A percentile compares a stretch with the other conserved stretches of the same genome.
These are phyloP conservation scores for Picathartes gymnocephalus DNA, from an alignment of 2,113 vertebrate species.

Conservation along the genomic window DNA sequence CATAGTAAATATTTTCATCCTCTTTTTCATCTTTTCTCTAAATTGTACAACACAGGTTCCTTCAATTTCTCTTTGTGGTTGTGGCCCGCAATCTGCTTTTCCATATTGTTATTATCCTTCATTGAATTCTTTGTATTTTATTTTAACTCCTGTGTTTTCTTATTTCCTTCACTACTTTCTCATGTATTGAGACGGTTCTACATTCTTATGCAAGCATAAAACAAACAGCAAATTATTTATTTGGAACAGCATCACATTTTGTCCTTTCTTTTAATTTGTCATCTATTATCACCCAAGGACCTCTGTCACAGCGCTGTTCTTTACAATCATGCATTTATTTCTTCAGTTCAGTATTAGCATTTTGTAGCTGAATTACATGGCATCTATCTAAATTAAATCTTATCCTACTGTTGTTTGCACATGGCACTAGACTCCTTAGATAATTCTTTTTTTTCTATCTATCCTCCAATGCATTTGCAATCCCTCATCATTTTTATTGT, in stretches of 20 bases:
- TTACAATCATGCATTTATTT: conserved; percentile 29
- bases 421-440: conserved; percentile 24
- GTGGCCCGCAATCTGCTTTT: neutral
- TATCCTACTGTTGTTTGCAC: conserved; percentile 50
- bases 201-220: neutral
- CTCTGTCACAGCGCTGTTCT: neutral
- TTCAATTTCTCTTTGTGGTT: neutral
- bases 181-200: neutral
- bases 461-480: conserved; percentile 11
- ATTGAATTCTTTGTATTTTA: neutral
- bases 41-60: neutral
- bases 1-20: conserved; percentile 26
- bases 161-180: neutral
- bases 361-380: conserved; percentile 32
- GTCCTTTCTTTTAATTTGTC: conserved; percentile 47
- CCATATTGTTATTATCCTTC: neutral
- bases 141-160: neutral
- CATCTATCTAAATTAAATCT: conserved; percentile 72
- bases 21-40: conserved; percentile 25
- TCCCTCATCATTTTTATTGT: conserved; percentile 14
- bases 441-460: neutral
- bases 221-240: conserved; percentile 27
- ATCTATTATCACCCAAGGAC: conserved; percentile 37
- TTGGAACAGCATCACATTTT: neutral
- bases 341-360: conserved; percentile 40